A percentile compares a stretch with the other conserved stretches of the same genome.
Conservation (phyloP, 2,113 vertebrate species). For the human (Homo sapiens) region GRCh38 chr16:63332001-63332500, state of each 20-base stretch:
- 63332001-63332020: neutral
- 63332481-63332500: neutral
- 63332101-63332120: neutral
- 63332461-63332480: neutral
- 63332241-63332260: neutral
- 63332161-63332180: neutral
- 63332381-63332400: neutral
- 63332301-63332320: neutral
- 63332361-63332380: neutral
- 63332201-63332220: neutral
- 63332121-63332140: neutral
- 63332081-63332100: neutral
- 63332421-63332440: neutral
- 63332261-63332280: neutral
- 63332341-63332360: neutral
- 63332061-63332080: neutral
- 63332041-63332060: neutral
- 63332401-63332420: fast-evolving
- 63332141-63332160: neutral
- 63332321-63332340: neutral
- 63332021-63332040: neutral
- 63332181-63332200: neutral
- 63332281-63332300: neutral
- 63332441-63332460: neutral
- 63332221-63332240: neutral